These are phyloP conservation scores for Seriola quinqueradiata DNA, from an alignment of 2,113 vertebrate species.

Conservation along the genomic window DNA sequence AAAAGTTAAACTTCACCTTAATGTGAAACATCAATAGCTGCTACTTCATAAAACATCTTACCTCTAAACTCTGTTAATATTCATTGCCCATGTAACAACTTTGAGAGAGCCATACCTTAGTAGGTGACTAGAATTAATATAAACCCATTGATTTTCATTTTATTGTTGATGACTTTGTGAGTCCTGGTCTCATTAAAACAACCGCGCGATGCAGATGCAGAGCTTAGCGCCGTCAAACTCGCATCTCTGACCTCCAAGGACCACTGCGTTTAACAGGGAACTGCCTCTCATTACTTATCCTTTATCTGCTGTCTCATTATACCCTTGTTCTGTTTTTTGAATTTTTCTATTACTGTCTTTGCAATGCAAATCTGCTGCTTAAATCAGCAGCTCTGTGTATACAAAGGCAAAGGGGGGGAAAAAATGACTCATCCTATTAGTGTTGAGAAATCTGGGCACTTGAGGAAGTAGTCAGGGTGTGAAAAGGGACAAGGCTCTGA, in stretches of 20 bases:
- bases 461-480: constrained; percentile 44
- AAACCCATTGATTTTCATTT: constrained; percentile 39
- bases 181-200: constrained; percentile 57
- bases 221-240: constrained; percentile 22
- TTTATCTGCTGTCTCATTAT: constrained; percentile 75
- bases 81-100: neutral
- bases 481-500: constrained; percentile 18
- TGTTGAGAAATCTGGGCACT: constrained; percentile 47
- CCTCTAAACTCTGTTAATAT: neutral
- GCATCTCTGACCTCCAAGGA: constrained; percentile 62
- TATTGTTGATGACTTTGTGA: constrained; percentile 45
- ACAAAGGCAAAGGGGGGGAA: constrained; percentile 32
- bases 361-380: constrained; percentile 70
- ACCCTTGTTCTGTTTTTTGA: constrained; percentile 56
- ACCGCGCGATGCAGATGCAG: constrained; percentile 24
- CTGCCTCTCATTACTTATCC: constrained; percentile 67
- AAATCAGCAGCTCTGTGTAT: constrained; percentile 68
- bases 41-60: neutral
- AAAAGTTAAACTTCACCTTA: neutral
- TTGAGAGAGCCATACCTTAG: neutral
- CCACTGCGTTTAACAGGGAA: constrained; percentile 48
- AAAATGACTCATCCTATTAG: constrained; percentile 54
- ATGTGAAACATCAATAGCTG: neutral
- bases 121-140: constrained; percentile 19
- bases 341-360: constrained; percentile 57